Evolutionary conservation across 2,797 vertebrate species (phyloP), one percentile per base, ranked within the genome.

Genomic region (Spheniscus humboldti): DNA sequence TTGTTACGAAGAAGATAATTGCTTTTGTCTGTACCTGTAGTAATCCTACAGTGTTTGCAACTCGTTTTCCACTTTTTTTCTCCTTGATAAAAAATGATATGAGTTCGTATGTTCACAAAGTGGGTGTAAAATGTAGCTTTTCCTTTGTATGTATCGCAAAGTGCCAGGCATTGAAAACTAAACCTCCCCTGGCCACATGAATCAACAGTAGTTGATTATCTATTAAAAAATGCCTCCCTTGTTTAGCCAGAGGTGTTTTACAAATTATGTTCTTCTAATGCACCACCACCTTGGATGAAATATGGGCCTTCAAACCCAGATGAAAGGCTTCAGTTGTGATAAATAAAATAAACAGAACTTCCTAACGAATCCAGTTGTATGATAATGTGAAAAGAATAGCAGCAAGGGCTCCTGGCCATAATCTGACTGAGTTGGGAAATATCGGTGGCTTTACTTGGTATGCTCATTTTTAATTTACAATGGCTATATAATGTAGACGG

Each of bases 121-220:
- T 39, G 25, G 8, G 11, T 53, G 12, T 68, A 64, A 93, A 93
- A 73, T 37, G 12, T 56, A 41, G 13, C 25, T 72, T 88, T 90
- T 55, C 57, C 33, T 90, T 86, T 59, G 20, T 25, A 33, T 24
- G 4, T 56, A 60, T 92, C 23, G 45, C 3, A 48, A 75, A 88
- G 33, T 55, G 22, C 23, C 62, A 57, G 69, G 23, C 41, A 56
- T 25, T 57, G 63, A 75, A 89, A 95, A 63, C 18, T n/a, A 85
- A 86, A 86, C 39, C 27, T 92, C 15, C 39, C 30, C 74, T 86
- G 85, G 75, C 41, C 9, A 93, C 48, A 35, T 84, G 90, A 80
- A 97, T 92, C 86, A 95, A 78, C 87, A 92, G 82, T 55, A 76
- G 50, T n/a, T 76, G 67, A 78, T 83, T 88, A 35, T 86, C 89